Evolutionary conservation across 1,140 invertebrate species (phyloP).

Genomic region (Megalopta genalis): DNA sequence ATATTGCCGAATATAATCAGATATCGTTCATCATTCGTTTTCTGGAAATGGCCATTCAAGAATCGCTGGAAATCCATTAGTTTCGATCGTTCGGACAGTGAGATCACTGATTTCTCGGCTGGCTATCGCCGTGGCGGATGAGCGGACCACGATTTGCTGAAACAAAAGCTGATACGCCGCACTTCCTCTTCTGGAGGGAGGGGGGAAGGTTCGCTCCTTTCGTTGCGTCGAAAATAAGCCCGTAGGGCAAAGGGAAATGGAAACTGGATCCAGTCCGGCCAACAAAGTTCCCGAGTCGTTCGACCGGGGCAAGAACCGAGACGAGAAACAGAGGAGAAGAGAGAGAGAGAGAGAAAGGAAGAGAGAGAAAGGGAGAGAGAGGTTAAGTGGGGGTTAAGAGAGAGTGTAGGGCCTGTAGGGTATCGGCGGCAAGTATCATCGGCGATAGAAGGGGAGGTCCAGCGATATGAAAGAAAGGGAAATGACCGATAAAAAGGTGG

Average conservation of each 20-base stretch:
- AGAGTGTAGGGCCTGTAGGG: too few species aligned
- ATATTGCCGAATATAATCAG: too few species aligned
- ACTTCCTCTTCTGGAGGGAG: not conserved
- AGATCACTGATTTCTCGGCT: too few species aligned
- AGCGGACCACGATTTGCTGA: not conserved
- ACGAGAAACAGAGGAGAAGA: too few species aligned
- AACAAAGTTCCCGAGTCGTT: not conserved
- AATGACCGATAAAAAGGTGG: slow-evolving; percentile 47
- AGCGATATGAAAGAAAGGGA: slow-evolving; percentile 34
- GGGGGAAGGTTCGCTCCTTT: too few species aligned
- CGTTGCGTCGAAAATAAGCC: not conserved
- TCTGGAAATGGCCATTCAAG: too few species aligned
- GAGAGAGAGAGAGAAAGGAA: too few species aligned
- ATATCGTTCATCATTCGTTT: too few species aligned
- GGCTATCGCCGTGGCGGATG: not conserved
- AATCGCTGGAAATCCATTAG: too few species aligned
- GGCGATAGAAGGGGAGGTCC: not conserved
- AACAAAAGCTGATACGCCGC: not conserved
- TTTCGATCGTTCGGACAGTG: too few species aligned
- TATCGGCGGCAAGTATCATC: slow-evolving; percentile 22
- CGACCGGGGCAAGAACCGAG: not conserved
- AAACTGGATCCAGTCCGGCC: slow-evolving; percentile 7
- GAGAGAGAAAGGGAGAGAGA: too few species aligned
- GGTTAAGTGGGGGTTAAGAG: too few species aligned
- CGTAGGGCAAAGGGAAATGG: not conserved